These are phyloP conservation scores for Stomatorhinus walkeri DNA, from an alignment of 2,797 vertebrate species.

Conservation along the genomic window DNA sequence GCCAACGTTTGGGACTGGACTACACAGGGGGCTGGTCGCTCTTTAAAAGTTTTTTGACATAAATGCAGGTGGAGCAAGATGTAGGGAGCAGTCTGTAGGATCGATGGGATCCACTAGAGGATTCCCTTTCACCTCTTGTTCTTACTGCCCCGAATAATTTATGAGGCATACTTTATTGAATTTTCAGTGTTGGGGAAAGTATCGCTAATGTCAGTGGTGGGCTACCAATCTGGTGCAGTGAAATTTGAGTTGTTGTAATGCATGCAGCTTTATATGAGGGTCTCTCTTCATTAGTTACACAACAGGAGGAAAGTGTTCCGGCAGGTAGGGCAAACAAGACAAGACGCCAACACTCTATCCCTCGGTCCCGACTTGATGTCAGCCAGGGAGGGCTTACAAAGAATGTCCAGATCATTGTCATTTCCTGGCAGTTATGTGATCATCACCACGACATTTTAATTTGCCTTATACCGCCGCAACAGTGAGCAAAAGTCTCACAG, in stretches of 20 bases:
- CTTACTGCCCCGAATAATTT: conserved; percentile 42
- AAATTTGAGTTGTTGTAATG: neutral
- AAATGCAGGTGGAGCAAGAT: conserved; percentile 39
- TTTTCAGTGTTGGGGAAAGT: neutral
- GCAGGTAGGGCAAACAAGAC: neutral
- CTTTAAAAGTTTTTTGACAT: conserved; percentile 38
- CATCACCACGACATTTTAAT: neutral
- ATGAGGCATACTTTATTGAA: conserved; percentile 33
- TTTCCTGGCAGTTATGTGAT: neutral
- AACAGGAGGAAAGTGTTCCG: neutral
- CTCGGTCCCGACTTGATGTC: neutral
- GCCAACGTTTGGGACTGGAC: neutral
- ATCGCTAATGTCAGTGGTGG: neutral
- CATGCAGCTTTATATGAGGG: neutral
- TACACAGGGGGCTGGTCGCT: neutral
- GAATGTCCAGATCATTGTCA: neutral
- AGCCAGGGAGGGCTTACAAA: neutral
- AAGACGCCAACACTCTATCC: neutral
- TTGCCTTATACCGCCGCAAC: neutral
- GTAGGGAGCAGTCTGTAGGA: conserved; percentile 33
- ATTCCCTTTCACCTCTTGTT: conserved; percentile 34
- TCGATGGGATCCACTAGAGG: conserved; percentile 35
- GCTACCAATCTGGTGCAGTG: neutral
- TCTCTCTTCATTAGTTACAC: neutral
- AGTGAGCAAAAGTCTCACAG: neutral